A percentile compares a stretch with the other conserved stretches of the same genome.
Conservation (phyloP, 2,888 invertebrate genomes). For the Petrophora chlorosata region DNA sequence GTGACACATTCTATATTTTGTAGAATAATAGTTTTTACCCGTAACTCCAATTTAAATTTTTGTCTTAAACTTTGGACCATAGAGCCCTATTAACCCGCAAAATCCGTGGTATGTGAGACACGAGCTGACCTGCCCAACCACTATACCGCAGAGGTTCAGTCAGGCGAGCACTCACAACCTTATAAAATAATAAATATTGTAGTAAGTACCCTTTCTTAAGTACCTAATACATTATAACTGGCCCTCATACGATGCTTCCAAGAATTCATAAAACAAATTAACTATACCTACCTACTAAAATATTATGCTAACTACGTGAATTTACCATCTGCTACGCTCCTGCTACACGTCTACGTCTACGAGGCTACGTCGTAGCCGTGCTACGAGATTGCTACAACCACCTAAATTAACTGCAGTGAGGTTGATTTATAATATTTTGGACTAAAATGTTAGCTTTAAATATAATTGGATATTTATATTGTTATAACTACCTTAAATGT, state of each 20-base stretch:
- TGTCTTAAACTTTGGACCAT: no score
- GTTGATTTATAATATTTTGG: conserved; percentile 4
- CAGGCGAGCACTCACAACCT: no score
- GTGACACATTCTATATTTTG: no score
- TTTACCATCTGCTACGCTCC: conserved; percentile 6
- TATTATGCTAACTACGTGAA: conserved; percentile 1
- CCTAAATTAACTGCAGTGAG: conserved; percentile 3
- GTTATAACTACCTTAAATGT: no score
- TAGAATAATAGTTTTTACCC: no score
- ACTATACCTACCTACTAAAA: background rate
- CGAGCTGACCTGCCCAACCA: no score
- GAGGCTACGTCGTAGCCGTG: conserved; percentile 5
- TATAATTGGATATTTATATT: no score
- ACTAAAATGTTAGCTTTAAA: conserved; percentile 1
- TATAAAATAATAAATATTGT: no score
- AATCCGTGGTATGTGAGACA: no score
- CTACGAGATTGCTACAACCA: conserved; percentile 8
- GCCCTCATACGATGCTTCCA: background rate
- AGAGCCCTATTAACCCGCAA: no score
- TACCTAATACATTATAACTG: background rate
- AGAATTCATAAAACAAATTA: conserved; percentile 1
- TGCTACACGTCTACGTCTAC: conserved; percentile 8
- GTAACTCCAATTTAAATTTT: no score
- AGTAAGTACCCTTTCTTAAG: background rate
- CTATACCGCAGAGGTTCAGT: no score